These are phyloP conservation scores for Aspidiotus destructor DNA, from an alignment of 2,888 invertebrate species.

Conservation along the genomic window DNA sequence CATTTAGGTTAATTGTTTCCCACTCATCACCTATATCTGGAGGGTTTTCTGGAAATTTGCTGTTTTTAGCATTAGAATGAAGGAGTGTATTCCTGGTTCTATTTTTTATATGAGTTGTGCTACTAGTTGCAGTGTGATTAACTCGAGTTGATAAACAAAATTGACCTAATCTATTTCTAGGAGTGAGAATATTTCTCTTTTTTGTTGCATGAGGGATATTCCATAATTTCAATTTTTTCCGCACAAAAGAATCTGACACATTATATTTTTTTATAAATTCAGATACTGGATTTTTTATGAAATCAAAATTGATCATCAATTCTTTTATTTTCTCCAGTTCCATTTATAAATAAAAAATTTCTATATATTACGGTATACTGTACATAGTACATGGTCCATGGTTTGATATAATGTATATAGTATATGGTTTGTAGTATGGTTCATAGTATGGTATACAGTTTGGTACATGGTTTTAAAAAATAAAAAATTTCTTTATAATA, in stretches of 20 bases:
- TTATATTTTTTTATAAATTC: conserved; percentile 2
- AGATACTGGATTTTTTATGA: conserved; percentile 4
- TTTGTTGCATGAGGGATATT: conserved; percentile 4
- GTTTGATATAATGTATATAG: conserved; percentile 2
- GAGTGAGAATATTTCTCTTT: conserved; percentile 4
- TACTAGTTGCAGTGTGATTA: too few species aligned
- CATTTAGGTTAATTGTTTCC: too few species aligned
- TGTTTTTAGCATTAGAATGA: too few species aligned
- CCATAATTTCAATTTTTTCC: neutral
- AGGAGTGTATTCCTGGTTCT: too few species aligned
- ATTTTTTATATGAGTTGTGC: too few species aligned
- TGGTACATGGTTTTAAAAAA: conserved; percentile 1
- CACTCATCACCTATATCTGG: too few species aligned
- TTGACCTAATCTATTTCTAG: conserved; percentile 4
- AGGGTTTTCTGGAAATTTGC: too few species aligned
- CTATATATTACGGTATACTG: neutral
- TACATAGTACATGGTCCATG: conserved; percentile 4
- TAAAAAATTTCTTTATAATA: neutral
- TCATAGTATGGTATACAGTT: neutral
- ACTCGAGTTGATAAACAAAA: neutral
- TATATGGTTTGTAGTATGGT: neutral
- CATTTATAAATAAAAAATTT: conserved; percentile 6
- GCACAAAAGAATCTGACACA: conserved; percentile 2
- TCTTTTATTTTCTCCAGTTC: conserved; percentile 4
- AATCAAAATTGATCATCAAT: conserved; percentile 4